These are phyloP conservation scores for Mactra quadrangularis DNA, from an alignment of 1,140 invertebrate genomes.

Conservation along the genomic window DNA sequence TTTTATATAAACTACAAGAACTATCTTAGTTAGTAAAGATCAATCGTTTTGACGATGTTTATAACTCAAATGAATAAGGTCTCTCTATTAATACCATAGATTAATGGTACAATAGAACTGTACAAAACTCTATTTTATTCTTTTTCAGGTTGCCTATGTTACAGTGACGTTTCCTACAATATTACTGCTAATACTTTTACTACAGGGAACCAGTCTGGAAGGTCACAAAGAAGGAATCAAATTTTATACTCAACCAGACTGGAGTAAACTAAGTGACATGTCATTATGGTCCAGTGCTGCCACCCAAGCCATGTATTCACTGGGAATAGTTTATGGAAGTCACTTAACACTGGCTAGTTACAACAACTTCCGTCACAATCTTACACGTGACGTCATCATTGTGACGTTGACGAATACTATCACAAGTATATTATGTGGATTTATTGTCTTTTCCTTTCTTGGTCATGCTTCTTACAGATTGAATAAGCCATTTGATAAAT, in stretches of 20 bases:
- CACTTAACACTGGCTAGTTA: slow-evolving; percentile 32
- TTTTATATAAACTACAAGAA: no score
- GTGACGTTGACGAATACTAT: slow-evolving; percentile 12
- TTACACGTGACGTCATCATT: slow-evolving; percentile 26
- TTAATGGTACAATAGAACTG: no score
- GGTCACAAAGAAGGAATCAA: slow-evolving; percentile 91
- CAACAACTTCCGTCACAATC: slow-evolving; percentile 31
- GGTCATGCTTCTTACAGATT: slow-evolving; percentile 33
- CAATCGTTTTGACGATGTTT: no score
- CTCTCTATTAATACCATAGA: no score
- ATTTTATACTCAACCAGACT: slow-evolving; percentile 85
- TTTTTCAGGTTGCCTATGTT: slow-evolving; percentile 88
- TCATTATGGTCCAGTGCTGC: slow-evolving; percentile 38
- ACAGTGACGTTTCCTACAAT: slow-evolving; percentile 94
- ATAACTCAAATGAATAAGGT: no score
- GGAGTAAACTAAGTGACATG: slow-evolving; percentile 65
- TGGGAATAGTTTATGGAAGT: slow-evolving; percentile 25
- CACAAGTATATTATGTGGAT: slow-evolving; percentile 17
- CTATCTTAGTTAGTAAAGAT: no score
- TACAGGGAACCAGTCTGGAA: slow-evolving; percentile 91
- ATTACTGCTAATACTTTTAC: slow-evolving; percentile 91
- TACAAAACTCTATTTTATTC: slow-evolving; percentile 25
- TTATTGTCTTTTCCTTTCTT: slow-evolving; percentile 30
- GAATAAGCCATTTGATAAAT: slow-evolving; percentile 11
- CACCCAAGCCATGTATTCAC: slow-evolving; percentile 45